Evolutionary conservation across 23 tunicate species (phyloP), one percentile per base, ranked within the genome.

Genomic region (Ciona savignyi): DNA sequence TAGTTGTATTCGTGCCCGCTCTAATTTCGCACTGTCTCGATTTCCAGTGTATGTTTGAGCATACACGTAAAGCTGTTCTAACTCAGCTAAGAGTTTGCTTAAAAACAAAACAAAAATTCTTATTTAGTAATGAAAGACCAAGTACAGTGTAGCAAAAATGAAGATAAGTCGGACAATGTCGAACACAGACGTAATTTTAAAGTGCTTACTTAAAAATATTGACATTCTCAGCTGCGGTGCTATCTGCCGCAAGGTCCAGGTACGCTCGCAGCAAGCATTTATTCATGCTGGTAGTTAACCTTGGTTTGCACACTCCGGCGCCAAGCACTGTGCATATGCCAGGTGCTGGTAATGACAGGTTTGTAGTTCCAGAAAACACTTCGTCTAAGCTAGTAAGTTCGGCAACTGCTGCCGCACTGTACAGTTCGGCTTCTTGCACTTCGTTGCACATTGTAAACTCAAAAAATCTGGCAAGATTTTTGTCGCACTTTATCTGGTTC

Each of bases 241-340:
- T 63, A 63, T n/a, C 67, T 23, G 28, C 4, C 6, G 51, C 4
- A 27, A 35, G 29, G n/a, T 48, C 32, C 63, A 72, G 27, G 21
- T 72, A 72, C 3, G 76, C 27, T 49, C 51, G 76, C 32, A 72
- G 64, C 64, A 72, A 27, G 21, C 76, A 72, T 27, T 33, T 3
- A 30, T 72, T 72, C 63, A 72, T 48, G 64, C 27, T 15, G 9
- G 64, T 49, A 31, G 56, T 49, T 2, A 48, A 25, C 76, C 51
- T 72, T 3, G 32, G 20, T 4, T 30, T 25, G 35, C 35, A 68
- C 22, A 4, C 35, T 20, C 35, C 72, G 4, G 27, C 3, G 30
- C 31, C 23, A 11, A 48, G 33, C 31, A 42, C 61, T 2, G 32
- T 72, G 64, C 76, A 72, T 30, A 72, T 27, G 0, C 76, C 76